Conservation (phyloP, 2,797 vertebrate species). For the Odontamblyopus lacepedii region DNA sequence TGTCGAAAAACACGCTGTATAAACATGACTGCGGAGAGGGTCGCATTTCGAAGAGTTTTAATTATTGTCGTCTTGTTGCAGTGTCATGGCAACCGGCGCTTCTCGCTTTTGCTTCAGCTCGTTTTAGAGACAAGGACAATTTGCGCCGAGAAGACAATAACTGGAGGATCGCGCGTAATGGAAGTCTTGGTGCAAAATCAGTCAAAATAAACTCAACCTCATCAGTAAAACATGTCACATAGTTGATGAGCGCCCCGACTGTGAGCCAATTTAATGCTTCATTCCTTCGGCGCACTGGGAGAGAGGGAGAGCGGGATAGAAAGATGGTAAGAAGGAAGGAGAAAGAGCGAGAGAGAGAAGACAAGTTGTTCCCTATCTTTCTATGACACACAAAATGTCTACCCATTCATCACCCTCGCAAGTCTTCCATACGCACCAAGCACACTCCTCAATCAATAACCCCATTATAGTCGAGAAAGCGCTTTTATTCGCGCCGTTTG, state of each 20-base stretch:
- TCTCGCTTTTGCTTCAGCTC: neutral
- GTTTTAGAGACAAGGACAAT: constrained; percentile 22
- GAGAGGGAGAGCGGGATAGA: neutral
- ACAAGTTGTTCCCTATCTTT: constrained; percentile 13
- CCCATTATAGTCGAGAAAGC: constrained; percentile 62
- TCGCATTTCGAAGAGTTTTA: neutral
- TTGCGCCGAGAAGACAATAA: constrained; percentile 24
- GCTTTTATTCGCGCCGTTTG: constrained; percentile 63
- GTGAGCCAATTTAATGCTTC: constrained; percentile 52
- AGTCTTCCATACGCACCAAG: constrained; percentile 24
- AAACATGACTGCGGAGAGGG: neutral
- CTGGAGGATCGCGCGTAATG: constrained; percentile 25
- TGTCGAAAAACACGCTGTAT: too few relatives aligned
- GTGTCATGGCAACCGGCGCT: neutral
- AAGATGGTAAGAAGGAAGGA: neutral
- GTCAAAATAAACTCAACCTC: constrained; percentile 34
- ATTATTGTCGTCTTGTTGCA: neutral
- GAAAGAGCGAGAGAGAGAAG: neutral
- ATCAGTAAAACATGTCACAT: constrained; percentile 49
- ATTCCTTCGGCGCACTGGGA: constrained; percentile 25
- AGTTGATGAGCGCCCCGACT: constrained; percentile 44
- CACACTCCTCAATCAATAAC: constrained; percentile 59
- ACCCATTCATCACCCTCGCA: constrained; percentile 37
- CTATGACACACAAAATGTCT: constrained; percentile 17
- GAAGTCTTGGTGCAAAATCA: constrained; percentile 21